These are phyloP conservation scores for Hippasteria phrygiana DNA, from an alignment of 53 echinoderm and acorn worm genomes.

Conservation along the genomic window DNA sequence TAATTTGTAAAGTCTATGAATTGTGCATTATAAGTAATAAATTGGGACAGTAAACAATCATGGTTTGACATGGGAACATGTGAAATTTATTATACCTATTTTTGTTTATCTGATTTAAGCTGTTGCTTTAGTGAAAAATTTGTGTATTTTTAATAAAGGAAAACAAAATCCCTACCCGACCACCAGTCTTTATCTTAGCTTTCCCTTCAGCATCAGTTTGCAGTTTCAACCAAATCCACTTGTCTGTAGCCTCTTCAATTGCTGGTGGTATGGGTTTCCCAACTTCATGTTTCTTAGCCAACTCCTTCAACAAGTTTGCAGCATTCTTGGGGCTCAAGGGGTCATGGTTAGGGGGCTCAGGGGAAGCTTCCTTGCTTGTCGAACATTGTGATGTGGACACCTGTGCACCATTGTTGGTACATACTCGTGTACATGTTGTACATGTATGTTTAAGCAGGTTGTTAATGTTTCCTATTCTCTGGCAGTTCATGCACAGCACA, in stretches of 20 bases:
- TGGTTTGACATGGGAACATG: too few relatives aligned
- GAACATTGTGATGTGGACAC: too few relatives aligned
- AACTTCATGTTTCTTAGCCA: not conserved
- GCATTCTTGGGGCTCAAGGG: not conserved
- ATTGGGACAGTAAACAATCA: too few relatives aligned
- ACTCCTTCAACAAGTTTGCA: not conserved
- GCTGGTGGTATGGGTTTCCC: constrained; percentile 4
- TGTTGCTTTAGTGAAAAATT: not conserved
- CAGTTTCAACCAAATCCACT: constrained; percentile 30
- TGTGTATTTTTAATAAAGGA: not conserved
- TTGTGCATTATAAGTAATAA: too few relatives aligned
- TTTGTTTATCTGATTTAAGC: not conserved
- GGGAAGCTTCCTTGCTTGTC: too few relatives aligned
- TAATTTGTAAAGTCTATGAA: too few relatives aligned
- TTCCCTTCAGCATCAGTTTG: not conserved
- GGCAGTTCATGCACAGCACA: not conserved
- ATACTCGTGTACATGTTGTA: not conserved
- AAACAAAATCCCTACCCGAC: constrained; percentile 2
- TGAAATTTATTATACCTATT: not conserved
- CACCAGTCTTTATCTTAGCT: not conserved
- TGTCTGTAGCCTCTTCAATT: constrained; percentile 26
- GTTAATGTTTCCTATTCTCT: not conserved
- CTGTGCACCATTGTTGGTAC: too few relatives aligned
- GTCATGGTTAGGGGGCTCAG: not conserved
- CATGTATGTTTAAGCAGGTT: not conserved